phyloP scores from a whole-genome alignment of 2,113 vertebrate genomes.

The Myrmecobius fasciatus region DNA sequence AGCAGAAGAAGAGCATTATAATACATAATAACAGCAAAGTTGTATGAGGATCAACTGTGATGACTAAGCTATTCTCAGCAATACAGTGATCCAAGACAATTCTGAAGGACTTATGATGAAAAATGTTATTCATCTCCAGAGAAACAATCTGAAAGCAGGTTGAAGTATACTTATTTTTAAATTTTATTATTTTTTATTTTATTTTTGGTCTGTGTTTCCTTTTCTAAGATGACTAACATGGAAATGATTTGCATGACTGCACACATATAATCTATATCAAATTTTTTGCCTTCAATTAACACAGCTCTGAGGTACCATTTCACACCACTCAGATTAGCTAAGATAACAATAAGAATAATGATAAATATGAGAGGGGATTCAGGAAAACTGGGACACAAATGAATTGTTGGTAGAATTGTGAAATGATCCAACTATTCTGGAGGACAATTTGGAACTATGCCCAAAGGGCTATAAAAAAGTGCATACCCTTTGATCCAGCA shows the following conservation, averaged over 20 bases:
- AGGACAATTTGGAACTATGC: no score
- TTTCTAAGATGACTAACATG: not conserved
- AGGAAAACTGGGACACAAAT: no score
- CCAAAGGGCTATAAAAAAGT: no score
- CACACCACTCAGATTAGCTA: no score
- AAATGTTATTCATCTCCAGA: not conserved
- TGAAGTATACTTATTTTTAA: not conserved
- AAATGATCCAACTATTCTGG: no score
- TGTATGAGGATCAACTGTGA: not conserved
- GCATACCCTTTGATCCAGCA: no score
- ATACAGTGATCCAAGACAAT: not conserved
- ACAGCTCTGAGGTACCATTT: no score
- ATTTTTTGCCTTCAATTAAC: not conserved
- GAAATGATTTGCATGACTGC: not conserved
- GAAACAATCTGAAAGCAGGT: not conserved
- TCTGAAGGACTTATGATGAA: not conserved
- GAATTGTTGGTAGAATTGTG: no score
- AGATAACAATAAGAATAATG: no score
- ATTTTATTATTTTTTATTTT: not conserved
- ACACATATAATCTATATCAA: not conserved
- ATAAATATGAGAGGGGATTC: no score
- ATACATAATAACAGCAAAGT: not conserved
- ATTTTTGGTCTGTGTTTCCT: not conserved
- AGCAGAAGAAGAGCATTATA: not conserved
- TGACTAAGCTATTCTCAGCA: not conserved